Evolutionary conservation across 1,140 invertebrate genomes (phyloP), one percentile per base, ranked within the genome.

Genomic region (Dinoponera quadriceps): DNA sequence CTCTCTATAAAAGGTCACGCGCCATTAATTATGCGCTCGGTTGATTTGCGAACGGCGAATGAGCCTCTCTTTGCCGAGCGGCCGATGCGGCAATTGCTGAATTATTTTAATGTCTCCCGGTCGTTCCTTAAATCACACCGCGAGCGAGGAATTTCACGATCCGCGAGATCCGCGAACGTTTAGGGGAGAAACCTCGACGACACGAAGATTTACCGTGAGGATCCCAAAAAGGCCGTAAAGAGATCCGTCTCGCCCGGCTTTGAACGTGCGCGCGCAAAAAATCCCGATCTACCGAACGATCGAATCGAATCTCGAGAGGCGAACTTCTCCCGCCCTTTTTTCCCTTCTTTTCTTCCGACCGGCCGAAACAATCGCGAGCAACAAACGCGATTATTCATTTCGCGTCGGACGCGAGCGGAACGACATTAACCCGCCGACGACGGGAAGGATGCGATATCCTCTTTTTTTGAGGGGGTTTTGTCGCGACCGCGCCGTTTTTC

Each of bases 381-480:
- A 77, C 20, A 20, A 20, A 55, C 33, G 13, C 11, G 22, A 71
- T 20, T 71, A 69, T 59, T 38, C 51, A 13, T 59, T 80, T n/a
- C 22, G 16, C 25, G 16, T 80, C 33, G 7, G 71, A 80, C 66
- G 51, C 22, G 33, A 55, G 51, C 51, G 7, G 22, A 69, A 69
- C 62, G 49, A 78, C 48, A 71, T 71, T 75, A 60, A 51, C 44
- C 7, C 7, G 38, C 9, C 4, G 65, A 71, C 60, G 48, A 22
- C 22, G 63, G 55, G 62, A 68, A 78, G 74, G 68, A 78, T 69
- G 27, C 75, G 75, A 80, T 71, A 80, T 71, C 63, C 69, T 57
- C 33, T 33, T 7, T 7, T 33, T 33, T 33, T 7, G n/a, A n/a
- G n/a, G n/a, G n/a, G n/a, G 2, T 44, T 11, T 44, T 44, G 0